Percentiles rank a stretch among this genome's conserved stretches.
Conservation (phyloP, 2,797 vertebrate species). For the Takifugu ocellatus region DNA sequence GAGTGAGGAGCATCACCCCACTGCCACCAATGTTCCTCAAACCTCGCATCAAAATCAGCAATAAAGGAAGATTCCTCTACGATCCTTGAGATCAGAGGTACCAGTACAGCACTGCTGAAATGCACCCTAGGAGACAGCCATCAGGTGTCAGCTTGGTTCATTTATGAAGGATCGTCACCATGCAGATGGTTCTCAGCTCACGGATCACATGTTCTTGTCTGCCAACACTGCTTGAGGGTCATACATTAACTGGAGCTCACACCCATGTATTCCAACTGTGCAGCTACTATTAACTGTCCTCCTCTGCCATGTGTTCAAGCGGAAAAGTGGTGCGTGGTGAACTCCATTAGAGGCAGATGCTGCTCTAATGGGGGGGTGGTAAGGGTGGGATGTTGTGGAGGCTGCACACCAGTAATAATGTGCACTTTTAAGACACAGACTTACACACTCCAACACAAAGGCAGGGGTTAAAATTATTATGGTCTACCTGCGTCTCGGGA, state of each 20-base stretch:
- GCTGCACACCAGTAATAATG: conserved; percentile 35
- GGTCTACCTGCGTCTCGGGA: too few species aligned
- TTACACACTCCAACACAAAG: neutral
- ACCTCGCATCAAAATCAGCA: conserved; percentile 32
- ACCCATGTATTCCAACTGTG: conserved; percentile 63
- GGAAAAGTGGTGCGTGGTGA: conserved; percentile 55
- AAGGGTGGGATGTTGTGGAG: conserved; percentile 10
- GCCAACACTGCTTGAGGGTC: conserved; percentile 66
- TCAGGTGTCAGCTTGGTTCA: conserved; percentile 57
- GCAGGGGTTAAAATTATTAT: too few species aligned
- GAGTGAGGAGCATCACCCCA: conserved; percentile 21
- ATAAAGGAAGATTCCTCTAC: conserved; percentile 35
- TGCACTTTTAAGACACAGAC: conserved; percentile 26
- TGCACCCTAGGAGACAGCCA: conserved; percentile 47
- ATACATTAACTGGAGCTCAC: conserved; percentile 66
- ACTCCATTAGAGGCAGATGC: conserved; percentile 61
- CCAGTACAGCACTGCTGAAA: conserved; percentile 14
- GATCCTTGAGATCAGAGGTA: conserved; percentile 47
- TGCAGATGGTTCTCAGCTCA: conserved; percentile 50
- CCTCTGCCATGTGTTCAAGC: conserved; percentile 44
- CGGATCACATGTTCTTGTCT: conserved; percentile 54
- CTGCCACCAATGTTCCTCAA: conserved; percentile 51
- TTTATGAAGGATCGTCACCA: conserved; percentile 55
- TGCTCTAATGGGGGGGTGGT: conserved; percentile 39
- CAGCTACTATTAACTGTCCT: conserved; percentile 56